These are phyloP conservation scores for Tichodroma muraria DNA, from an alignment of 2,113 vertebrate genomes.

Conservation along the genomic window DNA sequence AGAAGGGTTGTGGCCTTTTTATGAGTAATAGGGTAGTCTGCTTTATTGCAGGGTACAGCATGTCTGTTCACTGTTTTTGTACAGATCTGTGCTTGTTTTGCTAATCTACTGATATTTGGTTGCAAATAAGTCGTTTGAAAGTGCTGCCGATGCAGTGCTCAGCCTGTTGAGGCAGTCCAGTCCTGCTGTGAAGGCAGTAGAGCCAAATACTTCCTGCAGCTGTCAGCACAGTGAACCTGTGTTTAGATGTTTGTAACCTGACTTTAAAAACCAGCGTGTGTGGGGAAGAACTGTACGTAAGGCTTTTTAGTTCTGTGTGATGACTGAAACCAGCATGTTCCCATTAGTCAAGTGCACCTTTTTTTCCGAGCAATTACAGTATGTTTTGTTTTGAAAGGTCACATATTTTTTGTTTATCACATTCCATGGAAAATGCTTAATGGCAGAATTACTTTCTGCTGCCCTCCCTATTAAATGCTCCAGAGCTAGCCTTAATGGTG, in stretches of 20 bases:
- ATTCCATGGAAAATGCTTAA: neutral
- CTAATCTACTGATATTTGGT: neutral
- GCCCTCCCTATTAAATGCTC: neutral
- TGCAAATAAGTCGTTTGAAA: neutral
- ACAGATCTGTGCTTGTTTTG: neutral
- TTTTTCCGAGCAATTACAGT: neutral
- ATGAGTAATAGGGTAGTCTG: neutral
- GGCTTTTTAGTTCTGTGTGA: neutral
- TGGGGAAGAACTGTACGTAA: neutral
- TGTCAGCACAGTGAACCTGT: neutral
- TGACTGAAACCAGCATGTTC: neutral
- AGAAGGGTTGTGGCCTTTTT: neutral
- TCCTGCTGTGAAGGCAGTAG: neutral
- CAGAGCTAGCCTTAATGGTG: neutral
- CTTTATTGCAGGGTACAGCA: neutral
- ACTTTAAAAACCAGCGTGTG: neutral
- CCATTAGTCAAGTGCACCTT: neutral
- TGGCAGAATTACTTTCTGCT: neutral
- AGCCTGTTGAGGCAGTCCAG: neutral
- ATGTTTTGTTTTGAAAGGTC: neutral
- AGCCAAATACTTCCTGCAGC: neutral
- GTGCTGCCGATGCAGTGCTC: neutral
- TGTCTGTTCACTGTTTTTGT: neutral
- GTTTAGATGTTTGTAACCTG: neutral
- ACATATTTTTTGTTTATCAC: neutral